phyloP scores from a whole-genome alignment of 2,113 vertebrate genomes.

The Sylvicapra grimmia region DNA sequence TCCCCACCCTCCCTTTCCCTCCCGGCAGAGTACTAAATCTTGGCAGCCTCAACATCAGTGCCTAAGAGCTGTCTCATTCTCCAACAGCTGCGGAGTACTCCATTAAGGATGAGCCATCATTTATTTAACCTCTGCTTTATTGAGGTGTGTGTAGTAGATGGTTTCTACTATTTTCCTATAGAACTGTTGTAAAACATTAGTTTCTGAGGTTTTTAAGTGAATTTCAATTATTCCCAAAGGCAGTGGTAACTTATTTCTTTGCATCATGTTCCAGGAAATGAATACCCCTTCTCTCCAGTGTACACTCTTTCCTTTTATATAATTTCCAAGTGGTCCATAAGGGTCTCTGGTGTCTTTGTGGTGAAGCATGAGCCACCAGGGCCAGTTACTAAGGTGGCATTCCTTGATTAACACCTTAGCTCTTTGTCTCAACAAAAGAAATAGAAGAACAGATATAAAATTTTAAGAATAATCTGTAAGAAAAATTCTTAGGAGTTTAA shows the following conservation, averaged over 20 bases:
- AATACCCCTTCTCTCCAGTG: neutral
- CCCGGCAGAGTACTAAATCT: neutral
- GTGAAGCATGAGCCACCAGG: neutral
- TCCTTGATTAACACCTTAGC: neutral
- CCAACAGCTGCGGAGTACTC: neutral
- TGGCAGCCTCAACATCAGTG: neutral
- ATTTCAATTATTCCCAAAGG: conserved; percentile 20
- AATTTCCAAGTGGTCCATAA: neutral
- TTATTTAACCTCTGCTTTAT: conserved; percentile 21
- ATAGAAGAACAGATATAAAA: neutral
- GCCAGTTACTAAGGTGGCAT: neutral
- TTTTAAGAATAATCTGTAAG: neutral
- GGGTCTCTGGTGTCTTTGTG: neutral
- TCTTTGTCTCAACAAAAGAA: conserved; percentile 22
- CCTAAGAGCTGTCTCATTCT: neutral
- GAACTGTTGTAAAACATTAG: neutral
- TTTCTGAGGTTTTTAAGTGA: conserved; percentile 52
- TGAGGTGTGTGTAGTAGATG: neutral
- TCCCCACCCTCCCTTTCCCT: neutral
- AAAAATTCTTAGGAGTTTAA: neutral
- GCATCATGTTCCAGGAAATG: conserved; percentile 6
- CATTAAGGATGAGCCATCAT: conserved; percentile 27
- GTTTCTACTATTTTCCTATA: conserved; percentile 1
- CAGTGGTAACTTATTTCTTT: neutral
- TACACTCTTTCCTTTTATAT: neutral